phyloP scores from a whole-genome alignment of 2,888 invertebrate species.

The Cyclophora albipunctata region DNA sequence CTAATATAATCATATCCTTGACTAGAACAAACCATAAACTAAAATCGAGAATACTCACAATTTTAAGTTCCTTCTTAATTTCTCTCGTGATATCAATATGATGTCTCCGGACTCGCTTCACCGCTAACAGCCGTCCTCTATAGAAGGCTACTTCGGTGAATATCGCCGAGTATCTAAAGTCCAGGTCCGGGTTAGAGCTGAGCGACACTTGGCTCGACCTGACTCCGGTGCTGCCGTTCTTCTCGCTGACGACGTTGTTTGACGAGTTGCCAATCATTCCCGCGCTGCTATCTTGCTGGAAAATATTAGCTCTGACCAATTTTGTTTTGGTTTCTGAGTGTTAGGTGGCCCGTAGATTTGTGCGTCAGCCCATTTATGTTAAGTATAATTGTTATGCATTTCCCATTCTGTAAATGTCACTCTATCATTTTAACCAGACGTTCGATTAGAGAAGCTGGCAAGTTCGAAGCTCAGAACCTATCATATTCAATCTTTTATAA shows the following conservation, averaged over 20 bases:
- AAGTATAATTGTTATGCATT: too few species aligned
- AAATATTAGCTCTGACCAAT: constrained; percentile 71
- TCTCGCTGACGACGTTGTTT: constrained; percentile 78
- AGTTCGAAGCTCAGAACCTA: too few species aligned
- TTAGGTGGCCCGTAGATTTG: background rate
- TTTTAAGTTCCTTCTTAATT: constrained; percentile 94
- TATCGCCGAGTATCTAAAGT: constrained; percentile 88
- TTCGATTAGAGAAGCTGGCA: too few species aligned
- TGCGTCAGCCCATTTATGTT: too few species aligned
- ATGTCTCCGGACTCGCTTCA: constrained; percentile 89
- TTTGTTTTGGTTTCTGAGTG: constrained; percentile 22
- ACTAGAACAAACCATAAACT: too few species aligned
- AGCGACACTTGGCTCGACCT: constrained; percentile 92
- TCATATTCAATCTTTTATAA: too few species aligned
- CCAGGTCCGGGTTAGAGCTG: constrained; percentile 93
- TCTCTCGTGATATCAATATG: constrained; percentile 91
- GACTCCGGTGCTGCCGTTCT: constrained; percentile 62
- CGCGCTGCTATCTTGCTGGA: constrained; percentile 73
- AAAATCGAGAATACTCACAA: constrained; percentile 69
- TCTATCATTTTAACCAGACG: too few species aligned
- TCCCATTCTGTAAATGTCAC: too few species aligned
- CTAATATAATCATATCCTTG: too few species aligned
- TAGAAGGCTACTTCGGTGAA: constrained; percentile 94
- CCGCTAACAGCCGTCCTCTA: constrained; percentile 89
- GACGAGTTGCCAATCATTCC: constrained; percentile 89